Percentiles rank a stretch among this genome's conserved stretches.
These are phyloP conservation scores for Penaeus monodon DNA, from an alignment of 2,888 invertebrate genomes.

Conservation along the genomic window DNA sequence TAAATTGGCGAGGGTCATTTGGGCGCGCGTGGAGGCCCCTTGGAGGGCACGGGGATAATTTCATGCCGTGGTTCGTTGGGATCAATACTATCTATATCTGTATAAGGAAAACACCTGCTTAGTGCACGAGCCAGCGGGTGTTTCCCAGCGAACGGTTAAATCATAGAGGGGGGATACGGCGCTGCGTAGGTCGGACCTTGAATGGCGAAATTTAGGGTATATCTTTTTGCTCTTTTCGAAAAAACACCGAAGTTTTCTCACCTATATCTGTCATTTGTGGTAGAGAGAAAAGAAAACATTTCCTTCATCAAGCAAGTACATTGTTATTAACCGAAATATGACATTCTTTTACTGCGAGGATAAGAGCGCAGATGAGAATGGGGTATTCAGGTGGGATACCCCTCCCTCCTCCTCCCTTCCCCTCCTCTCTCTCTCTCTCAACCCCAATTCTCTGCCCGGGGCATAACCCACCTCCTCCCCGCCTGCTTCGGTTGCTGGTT, in stretches of 20 bases:
- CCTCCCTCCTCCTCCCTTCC: background rate
- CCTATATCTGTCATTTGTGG: too few species aligned
- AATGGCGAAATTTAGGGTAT: slow-evolving; percentile 3
- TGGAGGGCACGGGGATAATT: background rate
- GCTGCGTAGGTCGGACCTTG: slow-evolving; percentile 9
- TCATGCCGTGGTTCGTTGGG: background rate
- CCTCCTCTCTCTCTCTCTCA: slow-evolving; percentile 1
- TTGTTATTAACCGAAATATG: too few species aligned
- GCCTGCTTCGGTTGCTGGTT: slow-evolving; percentile 9
- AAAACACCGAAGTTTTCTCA: too few species aligned
- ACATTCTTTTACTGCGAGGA: too few species aligned
- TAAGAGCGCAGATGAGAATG: too few species aligned
- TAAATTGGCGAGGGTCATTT: slow-evolving; percentile 9
- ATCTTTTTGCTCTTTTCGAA: too few species aligned
- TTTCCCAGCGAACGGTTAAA: slow-evolving; percentile 27
- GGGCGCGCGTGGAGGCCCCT: background rate
- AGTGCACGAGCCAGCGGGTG: slow-evolving; percentile 3
- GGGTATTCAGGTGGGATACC: background rate
- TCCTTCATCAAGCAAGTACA: too few species aligned
- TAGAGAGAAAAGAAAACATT: too few species aligned
- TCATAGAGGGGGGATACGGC: slow-evolving; percentile 23
- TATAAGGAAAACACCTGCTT: slow-evolving; percentile 23
- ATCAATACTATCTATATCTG: slow-evolving; percentile 21
- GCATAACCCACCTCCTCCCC: background rate
- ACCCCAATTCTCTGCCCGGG: slow-evolving; percentile 22